Base-by-base conservation (phyloP, 2,113 vertebrate species). In the Oncorhynchus masou region DNA sequence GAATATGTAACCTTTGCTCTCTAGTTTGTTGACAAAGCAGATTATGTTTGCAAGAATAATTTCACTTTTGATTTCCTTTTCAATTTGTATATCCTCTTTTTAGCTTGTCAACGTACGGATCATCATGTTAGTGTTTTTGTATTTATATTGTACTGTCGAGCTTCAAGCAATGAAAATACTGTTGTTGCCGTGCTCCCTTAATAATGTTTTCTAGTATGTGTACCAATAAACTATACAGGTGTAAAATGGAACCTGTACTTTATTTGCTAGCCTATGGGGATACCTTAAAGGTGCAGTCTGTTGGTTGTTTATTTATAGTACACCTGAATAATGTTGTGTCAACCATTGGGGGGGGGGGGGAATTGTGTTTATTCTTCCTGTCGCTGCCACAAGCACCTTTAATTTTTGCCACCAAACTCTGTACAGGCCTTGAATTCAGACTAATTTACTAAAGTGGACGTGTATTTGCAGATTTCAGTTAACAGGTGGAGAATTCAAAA, bases 181-280 rank as follows among this genome's bases (percentile, higher is more conserved):
- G 89, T 94, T 93, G 92, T 94, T 92, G 89, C 90, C 87, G 86
- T 90, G 90, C 92, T 94, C 90, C 93, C 94, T 95, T 94, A 94
- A 94, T 95, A 95, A 93, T 92, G 92, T 95, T 95, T 95, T 95
- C 93, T 95, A 95, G 94, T 95, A 93, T 90, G 91, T 95, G 93
- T 94, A 91, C 86, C 91, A 94, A 94, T 94, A 94, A 95, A 90
- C 74, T 86, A 91, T 90, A 84, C 90, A 92, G 88, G 87, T 91
- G 90, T 91, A 90, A 90, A 91, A 91, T 75, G 76, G 85, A 85
- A 82, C 62, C 70, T 34, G 59, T 75, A 45, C 39, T 45, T 45
- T 45, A n/a, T 65, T 66, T 45, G 3, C 2, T 73, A 76, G 4
- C 73, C 81, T 39, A 45, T 45, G 39, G 39, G 39, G 39, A 45